Conservation (phyloP, 2,113 vertebrate species). For the Tor tambroides region DNA sequence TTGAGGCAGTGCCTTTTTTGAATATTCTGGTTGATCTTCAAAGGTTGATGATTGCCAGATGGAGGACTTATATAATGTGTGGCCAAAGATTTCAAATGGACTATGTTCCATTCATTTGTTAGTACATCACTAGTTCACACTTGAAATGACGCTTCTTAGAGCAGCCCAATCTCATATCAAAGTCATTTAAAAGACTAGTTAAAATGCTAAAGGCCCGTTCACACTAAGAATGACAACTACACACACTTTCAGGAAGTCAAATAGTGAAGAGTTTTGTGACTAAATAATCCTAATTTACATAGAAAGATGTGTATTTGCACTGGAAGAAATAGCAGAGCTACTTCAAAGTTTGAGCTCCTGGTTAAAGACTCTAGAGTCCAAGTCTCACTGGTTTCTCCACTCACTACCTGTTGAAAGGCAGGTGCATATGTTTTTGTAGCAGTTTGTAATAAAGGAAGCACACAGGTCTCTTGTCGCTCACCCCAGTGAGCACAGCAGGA, state of each 20-base stretch:
- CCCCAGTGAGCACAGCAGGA: slow-evolving; percentile 51
- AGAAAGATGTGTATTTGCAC: neutral
- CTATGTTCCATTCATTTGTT: neutral
- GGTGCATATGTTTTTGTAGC: neutral
- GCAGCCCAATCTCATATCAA: neutral
- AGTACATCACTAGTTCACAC: neutral
- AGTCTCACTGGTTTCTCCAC: neutral
- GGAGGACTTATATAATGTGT: neutral
- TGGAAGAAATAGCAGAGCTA: neutral
- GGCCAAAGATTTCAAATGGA: neutral
- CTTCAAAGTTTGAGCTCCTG: neutral
- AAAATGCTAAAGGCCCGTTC: no score
- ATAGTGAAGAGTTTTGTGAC: neutral
- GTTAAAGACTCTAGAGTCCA: neutral
- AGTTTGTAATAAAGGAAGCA: neutral
- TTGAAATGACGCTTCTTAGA: neutral
- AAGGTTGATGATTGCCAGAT: neutral
- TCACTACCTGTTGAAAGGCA: neutral
- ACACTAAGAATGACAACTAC: no score
- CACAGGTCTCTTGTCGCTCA: slow-evolving; percentile 34
- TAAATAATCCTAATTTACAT: neutral
- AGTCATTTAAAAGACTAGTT: neutral
- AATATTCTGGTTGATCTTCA: neutral
- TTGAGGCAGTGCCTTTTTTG: no score
- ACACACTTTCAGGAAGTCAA: neutral